A percentile compares a stretch with the other conserved stretches of the same genome.
Conservation (phyloP, 2,888 invertebrate species). For the Lycocerus yunnanus region DNA sequence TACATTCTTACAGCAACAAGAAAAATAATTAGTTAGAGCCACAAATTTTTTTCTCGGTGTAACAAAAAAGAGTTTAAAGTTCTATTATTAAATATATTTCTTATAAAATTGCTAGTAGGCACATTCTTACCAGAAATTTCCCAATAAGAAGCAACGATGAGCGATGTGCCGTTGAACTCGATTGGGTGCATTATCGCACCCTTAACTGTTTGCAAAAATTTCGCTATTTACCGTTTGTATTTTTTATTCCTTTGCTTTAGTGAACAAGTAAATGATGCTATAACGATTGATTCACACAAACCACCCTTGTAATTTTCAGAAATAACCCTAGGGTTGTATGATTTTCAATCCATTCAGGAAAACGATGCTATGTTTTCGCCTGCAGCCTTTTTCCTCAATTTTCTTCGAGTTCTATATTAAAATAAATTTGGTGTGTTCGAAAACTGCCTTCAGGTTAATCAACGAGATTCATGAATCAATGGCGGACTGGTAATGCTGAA, state of each 20-base stretch:
- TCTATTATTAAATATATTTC: no score
- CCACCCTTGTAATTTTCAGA: neutral
- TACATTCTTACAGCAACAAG: no score
- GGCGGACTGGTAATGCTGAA: neutral
- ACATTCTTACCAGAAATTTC: no score
- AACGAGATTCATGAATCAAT: neutral
- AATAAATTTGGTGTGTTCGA: neutral
- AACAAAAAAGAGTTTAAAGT: no score
- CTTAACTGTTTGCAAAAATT: neutral
- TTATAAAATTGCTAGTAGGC: no score
- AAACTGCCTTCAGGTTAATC: neutral
- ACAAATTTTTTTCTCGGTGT: no score
- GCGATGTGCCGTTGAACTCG: no score
- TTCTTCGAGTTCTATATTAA: neutral
- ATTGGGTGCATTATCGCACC: no score
- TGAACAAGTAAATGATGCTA: neutral
- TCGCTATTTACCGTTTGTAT: neutral
- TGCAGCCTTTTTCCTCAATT: neutral
- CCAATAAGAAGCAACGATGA: no score
- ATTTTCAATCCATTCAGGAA: neutral
- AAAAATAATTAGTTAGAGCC: no score
- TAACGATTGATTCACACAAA: neutral
- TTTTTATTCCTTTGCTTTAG: neutral
- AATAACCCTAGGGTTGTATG: neutral
- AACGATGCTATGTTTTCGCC: neutral